Conservation (phyloP, 2,113 vertebrate genomes). For the Philantomba maxwellii region DNA sequence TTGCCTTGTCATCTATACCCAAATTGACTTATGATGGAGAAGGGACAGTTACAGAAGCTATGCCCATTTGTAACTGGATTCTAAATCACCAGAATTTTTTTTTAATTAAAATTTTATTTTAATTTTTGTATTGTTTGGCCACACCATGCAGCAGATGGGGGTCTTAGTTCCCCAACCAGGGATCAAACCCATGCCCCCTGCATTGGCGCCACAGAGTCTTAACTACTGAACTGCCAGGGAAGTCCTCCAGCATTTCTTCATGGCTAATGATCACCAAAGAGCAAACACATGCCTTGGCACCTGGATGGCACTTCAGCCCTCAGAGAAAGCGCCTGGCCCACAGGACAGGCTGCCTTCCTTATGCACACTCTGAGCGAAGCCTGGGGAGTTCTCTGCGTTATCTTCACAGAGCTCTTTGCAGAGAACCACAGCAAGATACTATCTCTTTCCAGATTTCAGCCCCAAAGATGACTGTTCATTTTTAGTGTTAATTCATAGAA, state of each 20-base stretch:
- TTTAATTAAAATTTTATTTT: background rate
- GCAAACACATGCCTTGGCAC: background rate
- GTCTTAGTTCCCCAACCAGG: background rate
- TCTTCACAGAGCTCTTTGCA: background rate
- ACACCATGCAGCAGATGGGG: background rate
- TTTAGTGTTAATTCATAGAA: background rate
- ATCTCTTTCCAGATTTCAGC: background rate
- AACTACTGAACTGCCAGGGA: background rate
- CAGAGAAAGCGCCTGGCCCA: background rate
- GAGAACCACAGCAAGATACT: background rate
- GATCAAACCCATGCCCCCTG: background rate
- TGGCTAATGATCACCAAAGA: background rate
- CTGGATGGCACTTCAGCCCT: background rate
- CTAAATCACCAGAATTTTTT: background rate
- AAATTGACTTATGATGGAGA: background rate
- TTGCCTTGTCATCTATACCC: background rate
- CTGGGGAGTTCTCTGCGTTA: background rate
- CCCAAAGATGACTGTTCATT: background rate
- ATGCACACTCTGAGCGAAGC: background rate
- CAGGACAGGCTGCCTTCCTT: background rate
- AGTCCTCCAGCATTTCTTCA: background rate
- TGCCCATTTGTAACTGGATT: background rate
- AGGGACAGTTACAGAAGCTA: background rate
- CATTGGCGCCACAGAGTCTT: background rate
- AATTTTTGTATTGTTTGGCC: background rate